A percentile compares a stretch with the other conserved stretches of the same genome.
These are phyloP conservation scores for Linepithema humile DNA, from an alignment of 1,140 invertebrate species.

Conservation along the genomic window DNA sequence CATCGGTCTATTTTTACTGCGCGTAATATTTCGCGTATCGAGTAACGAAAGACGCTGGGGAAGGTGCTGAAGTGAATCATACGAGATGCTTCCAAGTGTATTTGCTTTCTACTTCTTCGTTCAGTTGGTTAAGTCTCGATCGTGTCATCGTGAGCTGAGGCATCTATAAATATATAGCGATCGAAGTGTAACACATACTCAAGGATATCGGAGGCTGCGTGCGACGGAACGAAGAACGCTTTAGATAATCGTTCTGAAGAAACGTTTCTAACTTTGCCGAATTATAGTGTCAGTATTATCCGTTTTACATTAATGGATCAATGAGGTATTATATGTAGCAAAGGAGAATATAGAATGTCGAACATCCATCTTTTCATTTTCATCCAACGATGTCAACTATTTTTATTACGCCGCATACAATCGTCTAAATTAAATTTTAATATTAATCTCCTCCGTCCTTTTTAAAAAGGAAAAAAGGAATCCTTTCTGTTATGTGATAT, in stretches of 20 bases:
- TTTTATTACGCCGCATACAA: background rate
- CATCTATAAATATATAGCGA: slow-evolving; percentile 2
- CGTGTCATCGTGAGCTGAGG: background rate
- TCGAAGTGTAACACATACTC: background rate
- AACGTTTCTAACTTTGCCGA: background rate
- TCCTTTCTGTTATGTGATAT: background rate
- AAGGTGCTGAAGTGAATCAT: background rate
- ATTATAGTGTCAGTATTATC: background rate
- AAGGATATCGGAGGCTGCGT: background rate
- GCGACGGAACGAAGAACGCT: background rate
- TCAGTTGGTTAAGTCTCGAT: background rate
- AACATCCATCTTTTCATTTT: background rate
- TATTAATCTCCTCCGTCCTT: background rate
- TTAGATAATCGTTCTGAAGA: background rate
- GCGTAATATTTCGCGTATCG: background rate
- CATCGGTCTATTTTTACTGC: background rate
- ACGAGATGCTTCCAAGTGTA: background rate
- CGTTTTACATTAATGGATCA: background rate
- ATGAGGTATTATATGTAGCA: background rate
- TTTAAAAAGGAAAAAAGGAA: too few relatives aligned
- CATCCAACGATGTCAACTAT: background rate
- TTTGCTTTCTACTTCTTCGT: slow-evolving; percentile 23
- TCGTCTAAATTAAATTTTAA: background rate
- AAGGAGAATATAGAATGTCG: too few relatives aligned
- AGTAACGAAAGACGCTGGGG: background rate